Evolutionary conservation across 2,888 invertebrate genomes (phyloP).

Genomic region (Metellina segmentata): DNA sequence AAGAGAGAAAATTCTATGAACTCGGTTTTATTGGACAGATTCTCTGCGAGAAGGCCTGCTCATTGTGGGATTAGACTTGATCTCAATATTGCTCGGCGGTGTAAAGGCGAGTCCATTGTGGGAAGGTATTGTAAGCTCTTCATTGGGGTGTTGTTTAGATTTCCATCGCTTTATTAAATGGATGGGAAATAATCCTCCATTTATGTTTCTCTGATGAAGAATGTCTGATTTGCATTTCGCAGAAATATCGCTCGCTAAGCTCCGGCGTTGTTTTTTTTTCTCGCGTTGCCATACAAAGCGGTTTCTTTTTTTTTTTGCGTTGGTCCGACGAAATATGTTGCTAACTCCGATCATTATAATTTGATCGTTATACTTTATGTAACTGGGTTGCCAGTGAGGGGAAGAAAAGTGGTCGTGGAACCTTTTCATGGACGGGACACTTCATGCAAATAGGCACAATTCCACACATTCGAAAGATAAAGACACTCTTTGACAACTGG

Average conservation of each 20-base stretch:
- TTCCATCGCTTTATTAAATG: background rate
- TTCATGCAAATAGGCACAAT: too few species aligned
- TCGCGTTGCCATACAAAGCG: background rate
- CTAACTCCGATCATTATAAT: background rate
- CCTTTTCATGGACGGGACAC: too few species aligned
- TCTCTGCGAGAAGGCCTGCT: background rate
- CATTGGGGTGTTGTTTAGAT: slow-evolving; percentile 12
- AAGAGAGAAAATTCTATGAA: slow-evolving; percentile 18
- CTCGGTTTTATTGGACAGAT: slow-evolving; percentile 40
- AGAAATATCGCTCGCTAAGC: background rate
- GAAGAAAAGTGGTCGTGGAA: too few species aligned
- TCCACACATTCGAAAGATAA: too few species aligned
- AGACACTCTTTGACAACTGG: too few species aligned
- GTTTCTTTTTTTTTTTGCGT: background rate
- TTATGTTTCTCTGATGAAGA: slow-evolving; percentile 14
- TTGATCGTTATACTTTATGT: background rate
- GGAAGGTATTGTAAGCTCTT: background rate
- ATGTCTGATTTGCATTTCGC: slow-evolving; percentile 20
- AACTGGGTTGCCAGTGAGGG: background rate
- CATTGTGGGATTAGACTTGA: slow-evolving; percentile 39
- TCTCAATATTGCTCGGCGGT: slow-evolving; percentile 27
- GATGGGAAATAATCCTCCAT: slow-evolving; percentile 5
- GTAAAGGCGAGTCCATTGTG: slow-evolving; percentile 19
- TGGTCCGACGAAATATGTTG: background rate
- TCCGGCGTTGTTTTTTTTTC: background rate